A percentile compares a stretch with the other conserved stretches of the same genome.
Conservation (phyloP, 2,888 invertebrate genomes). For the Andrena haemorrhoa region DNA sequence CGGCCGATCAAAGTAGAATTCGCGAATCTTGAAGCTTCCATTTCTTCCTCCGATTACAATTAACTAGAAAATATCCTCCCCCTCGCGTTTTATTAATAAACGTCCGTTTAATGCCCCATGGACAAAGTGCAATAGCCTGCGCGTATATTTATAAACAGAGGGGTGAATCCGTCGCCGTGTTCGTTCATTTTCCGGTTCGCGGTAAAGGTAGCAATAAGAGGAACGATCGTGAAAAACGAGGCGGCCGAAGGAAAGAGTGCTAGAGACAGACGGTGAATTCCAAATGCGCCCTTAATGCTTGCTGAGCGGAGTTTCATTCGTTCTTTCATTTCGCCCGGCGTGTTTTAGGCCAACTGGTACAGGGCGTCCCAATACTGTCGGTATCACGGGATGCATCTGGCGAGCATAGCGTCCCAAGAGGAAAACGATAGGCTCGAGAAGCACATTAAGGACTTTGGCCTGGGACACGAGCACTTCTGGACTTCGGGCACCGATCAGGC, state of each 20-base stretch:
- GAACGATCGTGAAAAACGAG: neutral
- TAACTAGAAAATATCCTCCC: slow-evolving; percentile 21
- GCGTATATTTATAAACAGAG: slow-evolving; percentile 30
- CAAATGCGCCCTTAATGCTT: slow-evolving; percentile 16
- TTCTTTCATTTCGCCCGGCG: slow-evolving; percentile 32
- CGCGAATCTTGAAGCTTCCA: neutral
- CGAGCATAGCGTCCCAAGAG: slow-evolving; percentile 95
- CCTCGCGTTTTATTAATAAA: slow-evolving; percentile 42
- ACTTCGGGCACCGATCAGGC: slow-evolving; percentile 96
- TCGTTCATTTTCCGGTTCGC: neutral
- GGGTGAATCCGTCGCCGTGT: neutral
- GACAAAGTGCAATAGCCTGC: slow-evolving; percentile 12
- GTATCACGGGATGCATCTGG: slow-evolving; percentile 97
- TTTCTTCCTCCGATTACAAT: slow-evolving; percentile 11
- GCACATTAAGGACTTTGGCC: slow-evolving; percentile 95
- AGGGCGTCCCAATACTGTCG: slow-evolving; percentile 96
- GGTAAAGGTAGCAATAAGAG: slow-evolving; percentile 12
- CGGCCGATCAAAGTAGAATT: neutral
- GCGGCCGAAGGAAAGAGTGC: neutral
- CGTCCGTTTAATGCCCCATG: neutral
- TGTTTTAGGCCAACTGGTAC: slow-evolving; percentile 95
- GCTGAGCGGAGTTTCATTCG: slow-evolving; percentile 15
- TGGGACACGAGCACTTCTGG: slow-evolving; percentile 97
- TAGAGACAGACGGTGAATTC: neutral
- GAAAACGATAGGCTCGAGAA: slow-evolving; percentile 96